Evolutionary conservation across 2,797 vertebrate genomes (phyloP), one percentile per base, ranked within the genome.

Genomic region (Tachyglossus aculeatus): DNA sequence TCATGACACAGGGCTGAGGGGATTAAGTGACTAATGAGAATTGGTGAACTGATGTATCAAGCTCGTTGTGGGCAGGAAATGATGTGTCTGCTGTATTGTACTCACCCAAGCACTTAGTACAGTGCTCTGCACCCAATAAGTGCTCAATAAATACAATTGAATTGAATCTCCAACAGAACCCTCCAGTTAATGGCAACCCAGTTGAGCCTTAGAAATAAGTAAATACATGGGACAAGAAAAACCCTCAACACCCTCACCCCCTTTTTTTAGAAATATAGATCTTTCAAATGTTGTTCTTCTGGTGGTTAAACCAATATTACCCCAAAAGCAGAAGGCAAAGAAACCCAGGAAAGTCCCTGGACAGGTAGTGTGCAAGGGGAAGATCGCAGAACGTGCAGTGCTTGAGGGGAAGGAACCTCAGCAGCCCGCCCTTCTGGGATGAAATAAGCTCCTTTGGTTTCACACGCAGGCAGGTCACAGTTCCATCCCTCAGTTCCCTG

Each of bases 241-340:
- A 10, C 25, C 2, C 3, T 48, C 24, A 5, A 19, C 45, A 22
- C 13, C 10, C 19, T 64, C 31, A 33, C n/a, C 70, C 9, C 58
- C 54, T 34, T 63, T 13, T 13, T n/a, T 31, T 47, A 68, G 34
- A 78, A 73, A 67, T 51, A 5, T 37, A 24, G 21, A 31, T 62
- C 61, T 77, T 75, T 63, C 56, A 54, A 64, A 57, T 27, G 44
- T 31, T 63, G 51, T 36, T 62, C 32, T 77, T 77, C 62, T 71
- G 41, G 47, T 73, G 59, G 68, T 40, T 68, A 81, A 64, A 58
- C 65, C 68, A 76, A 63, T 69, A 78, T 77, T 31, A 66, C 62
- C 71, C 82, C 57, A 72, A 83, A 85, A 85, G 76, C 74, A 81
- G 77, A 83, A 87, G 81, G 36, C 2, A 43, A 62, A 73, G 52